Conservation (phyloP, 2,888 invertebrate species). For the Eupithecia abbreviata region DNA sequence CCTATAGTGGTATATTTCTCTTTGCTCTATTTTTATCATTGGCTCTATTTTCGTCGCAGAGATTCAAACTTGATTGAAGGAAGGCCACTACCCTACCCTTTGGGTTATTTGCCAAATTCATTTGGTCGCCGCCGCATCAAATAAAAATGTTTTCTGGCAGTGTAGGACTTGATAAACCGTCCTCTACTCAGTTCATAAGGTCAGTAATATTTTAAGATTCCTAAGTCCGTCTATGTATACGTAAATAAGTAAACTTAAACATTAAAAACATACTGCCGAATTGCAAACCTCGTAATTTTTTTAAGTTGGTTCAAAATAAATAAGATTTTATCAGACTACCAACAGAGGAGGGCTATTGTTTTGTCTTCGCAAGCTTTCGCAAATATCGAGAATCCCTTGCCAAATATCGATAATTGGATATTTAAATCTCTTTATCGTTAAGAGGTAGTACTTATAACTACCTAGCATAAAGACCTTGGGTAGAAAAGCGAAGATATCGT, state of each 20-base stretch:
- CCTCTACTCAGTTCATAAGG: background rate
- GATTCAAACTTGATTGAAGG: slow-evolving; percentile 1
- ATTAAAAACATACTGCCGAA: background rate
- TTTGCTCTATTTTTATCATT: background rate
- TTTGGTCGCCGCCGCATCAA: background rate
- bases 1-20: background rate
- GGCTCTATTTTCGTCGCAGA: background rate
- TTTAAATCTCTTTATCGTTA: background rate
- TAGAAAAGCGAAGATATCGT: background rate
- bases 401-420: slow-evolving; percentile 2
- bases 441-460: background rate
- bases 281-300: background rate
- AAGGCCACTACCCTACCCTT: background rate
- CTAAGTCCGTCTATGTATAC: background rate
- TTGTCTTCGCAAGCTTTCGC: background rate
- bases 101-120: background rate
- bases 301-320: background rate
- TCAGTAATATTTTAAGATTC: background rate
- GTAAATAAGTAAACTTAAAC: background rate
- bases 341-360: background rate
- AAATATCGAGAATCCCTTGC: background rate
- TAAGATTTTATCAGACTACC: background rate
- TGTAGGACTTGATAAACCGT: background rate
- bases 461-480: background rate
- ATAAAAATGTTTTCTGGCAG: background rate